phyloP scores from a whole-genome alignment of 1,140 invertebrate species.

The Cardiocondyla obscurior region DNA sequence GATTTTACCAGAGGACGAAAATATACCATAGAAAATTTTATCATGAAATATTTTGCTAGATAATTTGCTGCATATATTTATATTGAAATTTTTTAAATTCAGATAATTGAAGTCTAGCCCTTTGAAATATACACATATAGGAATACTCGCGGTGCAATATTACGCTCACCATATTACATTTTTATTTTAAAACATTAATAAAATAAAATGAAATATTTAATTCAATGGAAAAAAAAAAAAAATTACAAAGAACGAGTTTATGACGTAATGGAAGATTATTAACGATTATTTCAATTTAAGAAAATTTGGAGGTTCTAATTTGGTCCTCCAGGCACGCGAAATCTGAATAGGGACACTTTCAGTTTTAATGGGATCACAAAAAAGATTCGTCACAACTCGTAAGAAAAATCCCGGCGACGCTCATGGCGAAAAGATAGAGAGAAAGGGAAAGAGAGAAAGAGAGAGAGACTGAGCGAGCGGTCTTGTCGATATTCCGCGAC shows the following conservation, averaged over 20 bases:
- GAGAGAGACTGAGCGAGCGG: neutral
- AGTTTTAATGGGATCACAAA: neutral
- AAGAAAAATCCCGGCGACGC: conserved; percentile 27
- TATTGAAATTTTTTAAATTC: neutral
- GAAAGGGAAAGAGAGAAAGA: too few species aligned
- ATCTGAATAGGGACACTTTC: neutral
- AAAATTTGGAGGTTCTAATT: neutral
- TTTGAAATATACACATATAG: neutral
- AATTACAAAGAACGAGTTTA: neutral
- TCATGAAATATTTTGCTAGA: neutral
- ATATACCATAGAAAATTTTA: conserved; percentile 5
- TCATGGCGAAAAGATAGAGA: conserved; percentile 29
- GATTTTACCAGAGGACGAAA: neutral
- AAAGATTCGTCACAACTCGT: neutral
- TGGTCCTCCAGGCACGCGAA: neutral
- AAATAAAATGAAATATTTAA: too few species aligned
- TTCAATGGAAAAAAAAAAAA: neutral
- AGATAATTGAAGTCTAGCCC: neutral
- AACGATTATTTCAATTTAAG: neutral
- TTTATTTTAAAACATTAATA: too few species aligned
- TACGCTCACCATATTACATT: too few species aligned
- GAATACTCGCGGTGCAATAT: neutral
- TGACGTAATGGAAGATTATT: neutral
- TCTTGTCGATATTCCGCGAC: conserved; percentile 74
- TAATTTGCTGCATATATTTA: neutral